Conservation (phyloP, 2,888 invertebrate species). For the Druceiella hillmani region DNA sequence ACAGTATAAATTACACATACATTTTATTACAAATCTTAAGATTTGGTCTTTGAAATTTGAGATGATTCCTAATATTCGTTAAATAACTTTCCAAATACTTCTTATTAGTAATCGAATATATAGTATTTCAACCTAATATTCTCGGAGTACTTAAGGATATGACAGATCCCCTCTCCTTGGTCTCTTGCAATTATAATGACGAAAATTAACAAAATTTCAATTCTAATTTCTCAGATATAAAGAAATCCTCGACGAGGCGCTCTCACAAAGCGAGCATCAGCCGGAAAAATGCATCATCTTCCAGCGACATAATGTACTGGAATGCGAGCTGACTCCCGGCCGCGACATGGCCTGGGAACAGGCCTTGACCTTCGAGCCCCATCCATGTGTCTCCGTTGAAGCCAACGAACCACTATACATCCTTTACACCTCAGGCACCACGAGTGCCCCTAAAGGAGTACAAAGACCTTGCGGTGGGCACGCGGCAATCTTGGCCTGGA, state of each 20-base stretch:
- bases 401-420: conserved; percentile 89
- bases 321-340: conserved; percentile 55
- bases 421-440: conserved; percentile 75
- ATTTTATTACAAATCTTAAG: too few species aligned
- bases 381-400: conserved; percentile 79
- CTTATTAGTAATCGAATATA: too few species aligned
- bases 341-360: conserved; percentile 77
- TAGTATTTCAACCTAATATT: too few species aligned
- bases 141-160: too few species aligned
- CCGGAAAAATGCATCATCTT: conserved; percentile 78
- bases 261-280: conserved; percentile 65
- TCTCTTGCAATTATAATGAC: too few species aligned
- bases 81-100: too few species aligned
- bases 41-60: too few species aligned
- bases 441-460: conserved; percentile 60
- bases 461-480: conserved; percentile 86
- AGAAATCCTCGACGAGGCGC: conserved; percentile 74
- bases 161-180: conserved; percentile 37
- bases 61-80: too few species aligned
- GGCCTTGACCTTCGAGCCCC: conserved; percentile 60
- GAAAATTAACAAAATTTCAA: too few species aligned
- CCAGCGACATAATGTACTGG: conserved; percentile 66
- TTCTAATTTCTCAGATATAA: conserved; percentile 59
- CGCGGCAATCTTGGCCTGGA: conserved; percentile 79
- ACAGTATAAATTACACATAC: too few species aligned